Evolutionary conservation across 2,888 invertebrate species (phyloP).

Genomic region (Harpalus rufipes): DNA sequence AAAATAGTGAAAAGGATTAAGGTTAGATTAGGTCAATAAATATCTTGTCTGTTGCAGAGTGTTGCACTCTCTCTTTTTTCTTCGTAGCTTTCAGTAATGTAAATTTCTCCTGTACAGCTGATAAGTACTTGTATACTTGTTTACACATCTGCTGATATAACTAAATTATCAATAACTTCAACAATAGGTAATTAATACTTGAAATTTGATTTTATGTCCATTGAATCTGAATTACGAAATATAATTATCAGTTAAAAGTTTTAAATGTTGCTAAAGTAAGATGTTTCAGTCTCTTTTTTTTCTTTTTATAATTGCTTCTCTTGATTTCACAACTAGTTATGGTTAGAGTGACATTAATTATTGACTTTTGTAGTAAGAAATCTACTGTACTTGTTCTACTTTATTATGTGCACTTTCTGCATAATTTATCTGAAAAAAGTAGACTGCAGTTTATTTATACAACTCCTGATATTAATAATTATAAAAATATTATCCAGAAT

Average conservation of each 20-base stretch:
- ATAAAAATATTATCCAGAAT: not conserved
- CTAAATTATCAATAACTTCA: constrained; percentile 22
- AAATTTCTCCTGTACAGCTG: constrained; percentile 34
- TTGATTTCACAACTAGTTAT: constrained; percentile 7
- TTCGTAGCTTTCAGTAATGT: constrained; percentile 1
- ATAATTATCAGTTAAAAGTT: not conserved
- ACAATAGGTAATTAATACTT: not conserved
- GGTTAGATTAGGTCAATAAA: constrained; percentile 30
- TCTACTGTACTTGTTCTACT: constrained; percentile 31
- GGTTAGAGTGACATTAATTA: constrained; percentile 23
- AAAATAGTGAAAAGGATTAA: constrained; percentile 42
- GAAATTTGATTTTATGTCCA: not conserved
- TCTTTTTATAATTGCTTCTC: not conserved
- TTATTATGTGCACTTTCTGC: constrained; percentile 9
- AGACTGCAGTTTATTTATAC: not conserved
- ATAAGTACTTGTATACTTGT: constrained; percentile 5
- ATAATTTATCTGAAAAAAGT: not conserved
- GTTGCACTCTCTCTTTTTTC: constrained; percentile 55
- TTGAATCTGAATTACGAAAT: not conserved
- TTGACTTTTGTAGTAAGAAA: not conserved
- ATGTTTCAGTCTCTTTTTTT: not conserved
- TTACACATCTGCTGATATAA: not conserved
- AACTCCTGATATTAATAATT: not conserved
- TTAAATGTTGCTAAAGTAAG: not conserved
- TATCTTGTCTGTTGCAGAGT: constrained; percentile 29